Evolutionary conservation across 2,113 vertebrate species (phyloP).

Genomic region (Halichoerus grypus): DNA sequence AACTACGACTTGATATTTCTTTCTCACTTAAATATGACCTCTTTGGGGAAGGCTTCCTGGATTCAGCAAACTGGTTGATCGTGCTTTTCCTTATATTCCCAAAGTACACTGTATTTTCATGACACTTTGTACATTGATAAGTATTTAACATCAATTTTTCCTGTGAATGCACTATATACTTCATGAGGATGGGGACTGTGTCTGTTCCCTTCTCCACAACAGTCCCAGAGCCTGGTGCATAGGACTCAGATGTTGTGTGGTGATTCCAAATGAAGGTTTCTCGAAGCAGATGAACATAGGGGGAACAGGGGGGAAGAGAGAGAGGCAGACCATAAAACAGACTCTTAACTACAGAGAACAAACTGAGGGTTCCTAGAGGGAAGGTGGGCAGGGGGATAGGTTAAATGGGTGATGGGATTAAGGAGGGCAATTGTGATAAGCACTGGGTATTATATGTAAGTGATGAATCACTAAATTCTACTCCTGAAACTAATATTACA

Average conservation of each 20-base stretch:
- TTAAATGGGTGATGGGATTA: not conserved
- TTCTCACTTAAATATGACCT: not conserved
- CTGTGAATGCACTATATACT: not conserved
- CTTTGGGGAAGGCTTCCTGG: not conserved
- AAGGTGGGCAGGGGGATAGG: not conserved
- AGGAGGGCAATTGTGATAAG: not conserved
- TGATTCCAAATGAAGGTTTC: not conserved
- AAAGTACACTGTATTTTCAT: not conserved
- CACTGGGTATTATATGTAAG: not conserved
- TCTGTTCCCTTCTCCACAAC: not conserved
- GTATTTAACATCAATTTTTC: not conserved
- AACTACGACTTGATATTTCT: not conserved
- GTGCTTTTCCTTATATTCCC: not conserved
- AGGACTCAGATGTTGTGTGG: not conserved
- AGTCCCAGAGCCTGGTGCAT: not conserved
- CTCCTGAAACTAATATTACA: not conserved
- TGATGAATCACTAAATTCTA: not conserved
- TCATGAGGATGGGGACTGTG: not conserved
- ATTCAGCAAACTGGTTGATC: not conserved
- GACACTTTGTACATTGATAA: not conserved
- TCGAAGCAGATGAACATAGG: not conserved
- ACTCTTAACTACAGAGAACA: not conserved
- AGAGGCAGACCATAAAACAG: not conserved
- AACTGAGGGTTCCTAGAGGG: too few relatives aligned
- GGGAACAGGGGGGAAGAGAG: fast-evolving